A percentile compares a stretch with the other conserved stretches of the same genome.
Conservation (phyloP, 2,113 vertebrate genomes). For the Vicugna pacos region DNA sequence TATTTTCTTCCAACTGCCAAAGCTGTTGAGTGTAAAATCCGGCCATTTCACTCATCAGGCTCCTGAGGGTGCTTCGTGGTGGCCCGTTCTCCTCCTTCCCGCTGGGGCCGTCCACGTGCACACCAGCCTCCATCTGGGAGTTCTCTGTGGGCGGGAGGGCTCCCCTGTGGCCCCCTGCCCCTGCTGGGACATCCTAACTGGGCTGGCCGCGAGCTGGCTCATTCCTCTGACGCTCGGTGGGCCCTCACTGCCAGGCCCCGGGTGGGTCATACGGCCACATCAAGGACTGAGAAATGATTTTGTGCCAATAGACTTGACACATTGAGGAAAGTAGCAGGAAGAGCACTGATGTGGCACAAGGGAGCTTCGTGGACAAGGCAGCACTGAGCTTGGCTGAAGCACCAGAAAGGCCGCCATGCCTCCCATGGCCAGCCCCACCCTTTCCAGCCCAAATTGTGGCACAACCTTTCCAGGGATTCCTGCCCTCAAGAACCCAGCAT, state of each 20-base stretch:
- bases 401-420: rapidly evolving
- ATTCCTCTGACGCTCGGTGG: neutral
- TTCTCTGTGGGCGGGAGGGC: too few relatives aligned
- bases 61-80: rapidly evolving
- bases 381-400: neutral
- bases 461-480: neutral
- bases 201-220: neutral
- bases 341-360: neutral
- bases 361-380: neutral
- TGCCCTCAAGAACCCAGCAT: neutral
- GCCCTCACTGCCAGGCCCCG: neutral
- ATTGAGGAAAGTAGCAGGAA: neutral
- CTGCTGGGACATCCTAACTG: rapidly evolving
- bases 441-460: neutral
- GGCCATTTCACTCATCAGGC: neutral
- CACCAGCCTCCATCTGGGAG: neutral
- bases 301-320: neutral
- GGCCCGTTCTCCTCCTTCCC: neutral
- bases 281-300: neutral
- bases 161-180: neutral
- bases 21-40: neutral
- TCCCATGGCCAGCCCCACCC: neutral
- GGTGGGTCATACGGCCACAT: neutral
- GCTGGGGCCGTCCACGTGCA: neutral
- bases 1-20: neutral